These are phyloP conservation scores for Pantherophis guttatus DNA, from an alignment of 2,113 vertebrate genomes.

Conservation along the genomic window DNA sequence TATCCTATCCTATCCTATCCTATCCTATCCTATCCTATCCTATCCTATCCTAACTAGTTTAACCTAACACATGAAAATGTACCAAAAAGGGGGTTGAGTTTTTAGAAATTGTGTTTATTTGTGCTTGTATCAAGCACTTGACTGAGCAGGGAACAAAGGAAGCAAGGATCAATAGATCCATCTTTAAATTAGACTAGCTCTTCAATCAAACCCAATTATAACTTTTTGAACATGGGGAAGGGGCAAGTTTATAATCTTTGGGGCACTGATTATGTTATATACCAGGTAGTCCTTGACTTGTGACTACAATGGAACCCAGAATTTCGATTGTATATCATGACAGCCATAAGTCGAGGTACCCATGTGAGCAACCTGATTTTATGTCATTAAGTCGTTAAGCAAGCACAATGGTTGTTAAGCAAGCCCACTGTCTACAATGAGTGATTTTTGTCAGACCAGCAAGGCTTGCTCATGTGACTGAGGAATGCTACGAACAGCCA, in stretches of 20 bases:
- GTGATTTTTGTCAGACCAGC: too few relatives aligned
- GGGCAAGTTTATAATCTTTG: not conserved
- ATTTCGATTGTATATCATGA: too few relatives aligned
- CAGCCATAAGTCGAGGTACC: too few relatives aligned
- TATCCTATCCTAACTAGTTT: not conserved
- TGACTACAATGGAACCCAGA: not conserved
- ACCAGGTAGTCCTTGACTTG: not conserved
- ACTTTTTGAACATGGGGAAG: not conserved
- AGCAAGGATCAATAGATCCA: not conserved
- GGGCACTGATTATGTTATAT: not conserved
- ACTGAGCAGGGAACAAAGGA: not conserved
- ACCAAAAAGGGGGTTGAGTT: not conserved
- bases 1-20: too few relatives aligned
- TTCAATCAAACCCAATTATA: not conserved
- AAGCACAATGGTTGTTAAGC: too few relatives aligned
- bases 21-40: too few relatives aligned
- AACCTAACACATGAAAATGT: not conserved
- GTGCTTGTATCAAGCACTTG: not conserved
- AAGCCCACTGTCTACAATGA: too few relatives aligned
- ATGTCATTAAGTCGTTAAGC: too few relatives aligned
- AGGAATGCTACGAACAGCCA: too few relatives aligned
- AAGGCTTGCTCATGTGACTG: too few relatives aligned
- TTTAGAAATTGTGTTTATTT: not conserved
- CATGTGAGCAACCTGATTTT: too few relatives aligned
- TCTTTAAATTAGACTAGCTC: not conserved